Evolutionary conservation across 2,888 invertebrate genomes (phyloP), one percentile per base, ranked within the genome.

Genomic region (Cephus runcator): DNA sequence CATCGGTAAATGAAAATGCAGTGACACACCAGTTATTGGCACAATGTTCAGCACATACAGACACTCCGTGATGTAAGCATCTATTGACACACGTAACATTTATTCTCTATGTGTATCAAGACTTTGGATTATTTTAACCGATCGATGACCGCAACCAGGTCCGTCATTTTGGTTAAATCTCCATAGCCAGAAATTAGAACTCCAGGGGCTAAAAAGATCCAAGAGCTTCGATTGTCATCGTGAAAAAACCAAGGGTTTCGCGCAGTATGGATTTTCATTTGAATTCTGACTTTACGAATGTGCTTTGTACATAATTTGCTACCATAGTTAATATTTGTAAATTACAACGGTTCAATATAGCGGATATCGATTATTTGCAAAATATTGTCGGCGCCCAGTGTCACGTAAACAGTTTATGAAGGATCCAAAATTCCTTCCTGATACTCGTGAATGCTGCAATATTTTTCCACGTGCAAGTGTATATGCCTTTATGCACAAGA

Each of bases 251-350:
- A 56, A 56, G 56, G 56, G 23, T 56, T 56, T 56, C 56, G 23
- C 56, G 56, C 56, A 56, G 56, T 56, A 56, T 56, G 56, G 56
- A 56, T 56, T 56, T 78, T 36, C 73, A 77, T 80, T 81, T 78
- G 76, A 83, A 77, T 78, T 83, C 76, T 83, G 77, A 79, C 80
- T 80, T 80, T 82, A 82, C 79, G 80, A 83, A 83, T 83, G 81
- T 81, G 83, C 83, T 83, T 83, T 83, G 83, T 83, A 83, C 68
- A 83, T 83, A 82, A 56, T 56, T 77, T 74, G 81, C 81, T 81
- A 76, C 78, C 76, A 80, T 76, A 79, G 79, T 81, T 79, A 78
- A 79, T 80, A 80, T 80, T 81, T 81, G 81, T 81, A 81, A 80
- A 81, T 81, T 81, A 79, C 78, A 81, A 79, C 56, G 56, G 56